phyloP scores from a whole-genome alignment of 2,113 vertebrate species.

The Benthochromis sp. region DNA sequence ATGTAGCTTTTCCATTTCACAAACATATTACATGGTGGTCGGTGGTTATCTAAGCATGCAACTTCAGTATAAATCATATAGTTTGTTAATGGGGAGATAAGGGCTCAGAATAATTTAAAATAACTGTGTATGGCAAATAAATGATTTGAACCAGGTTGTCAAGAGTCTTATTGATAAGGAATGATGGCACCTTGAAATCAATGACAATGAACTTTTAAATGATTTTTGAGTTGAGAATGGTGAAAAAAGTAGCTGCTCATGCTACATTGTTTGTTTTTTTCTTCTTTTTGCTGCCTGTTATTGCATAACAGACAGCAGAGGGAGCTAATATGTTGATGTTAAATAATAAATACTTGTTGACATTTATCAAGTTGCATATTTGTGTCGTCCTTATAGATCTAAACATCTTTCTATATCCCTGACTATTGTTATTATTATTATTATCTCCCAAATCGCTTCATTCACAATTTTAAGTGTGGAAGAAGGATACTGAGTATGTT shows the following conservation, averaged over 20 bases:
- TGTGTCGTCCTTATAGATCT: background rate
- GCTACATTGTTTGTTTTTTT: background rate
- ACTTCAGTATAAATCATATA: background rate
- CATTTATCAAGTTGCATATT: background rate
- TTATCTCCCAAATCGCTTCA: background rate
- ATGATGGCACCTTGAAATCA: background rate
- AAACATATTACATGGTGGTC: background rate
- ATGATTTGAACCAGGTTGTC: background rate
- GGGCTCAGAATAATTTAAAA: background rate
- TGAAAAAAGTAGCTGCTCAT: background rate
- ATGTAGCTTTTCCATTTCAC: background rate
- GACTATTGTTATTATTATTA: background rate
- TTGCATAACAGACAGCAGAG: background rate
- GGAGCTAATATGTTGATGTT: background rate
- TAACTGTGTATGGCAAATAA: slow-evolving; percentile 1
- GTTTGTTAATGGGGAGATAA: background rate
- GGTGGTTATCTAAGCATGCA: background rate
- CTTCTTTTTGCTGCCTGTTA: background rate
- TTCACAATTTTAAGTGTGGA: background rate
- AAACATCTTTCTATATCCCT: background rate
- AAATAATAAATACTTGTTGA: background rate
- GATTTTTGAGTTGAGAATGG: background rate
- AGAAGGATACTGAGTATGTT: background rate
- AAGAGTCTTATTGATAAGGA: background rate
- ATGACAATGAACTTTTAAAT: background rate